Percentiles rank a stretch among this genome's conserved stretches.
phyloP scores from a whole-genome alignment of 2,888 invertebrate species.

The Oscheius sp. region DNA sequence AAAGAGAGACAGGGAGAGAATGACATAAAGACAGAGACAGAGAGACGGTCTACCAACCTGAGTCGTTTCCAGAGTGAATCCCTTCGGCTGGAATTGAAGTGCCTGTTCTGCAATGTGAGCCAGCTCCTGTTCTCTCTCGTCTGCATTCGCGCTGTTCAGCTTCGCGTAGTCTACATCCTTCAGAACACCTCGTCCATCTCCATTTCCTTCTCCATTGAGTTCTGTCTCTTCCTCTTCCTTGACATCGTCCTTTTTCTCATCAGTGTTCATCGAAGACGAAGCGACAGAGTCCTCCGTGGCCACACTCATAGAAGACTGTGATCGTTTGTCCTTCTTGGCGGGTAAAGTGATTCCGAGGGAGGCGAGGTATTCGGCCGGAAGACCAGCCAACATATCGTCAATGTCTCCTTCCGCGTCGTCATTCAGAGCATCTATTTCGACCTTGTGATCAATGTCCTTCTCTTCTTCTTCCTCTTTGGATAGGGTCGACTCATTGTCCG shows the following conservation, averaged over 20 bases:
- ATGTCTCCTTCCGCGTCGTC: slow-evolving; percentile 89
- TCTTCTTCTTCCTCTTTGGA: slow-evolving; percentile 23
- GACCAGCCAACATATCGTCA: slow-evolving; percentile 82
- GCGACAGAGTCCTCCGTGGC: slow-evolving; percentile 23
- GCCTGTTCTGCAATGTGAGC: slow-evolving; percentile 81
- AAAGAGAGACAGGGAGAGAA: too few relatives aligned
- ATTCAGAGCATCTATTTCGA: slow-evolving; percentile 87
- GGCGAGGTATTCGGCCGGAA: slow-evolving; percentile 64
- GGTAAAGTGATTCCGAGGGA: slow-evolving; percentile 34
- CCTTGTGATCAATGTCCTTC: slow-evolving; percentile 75
- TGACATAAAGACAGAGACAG: slow-evolving; percentile 62
- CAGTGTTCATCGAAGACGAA: neutral
- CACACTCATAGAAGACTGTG: slow-evolving; percentile 30
- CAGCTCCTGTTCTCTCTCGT: slow-evolving; percentile 66
- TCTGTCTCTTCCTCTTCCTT: neutral
- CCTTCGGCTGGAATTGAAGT: slow-evolving; percentile 95
- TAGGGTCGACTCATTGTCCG: slow-evolving; percentile 30
- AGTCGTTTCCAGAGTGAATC: slow-evolving; percentile 93
- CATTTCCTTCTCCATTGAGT: slow-evolving; percentile 72
- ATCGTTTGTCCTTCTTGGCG: slow-evolving; percentile 21
- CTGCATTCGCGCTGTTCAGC: slow-evolving; percentile 59
- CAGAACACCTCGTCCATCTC: slow-evolving; percentile 75
- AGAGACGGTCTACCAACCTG: slow-evolving; percentile 77
- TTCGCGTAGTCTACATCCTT: slow-evolving; percentile 61
- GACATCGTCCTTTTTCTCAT: neutral